phyloP scores from a whole-genome alignment of 2,113 vertebrate species.

The Hippocampus comes region DNA sequence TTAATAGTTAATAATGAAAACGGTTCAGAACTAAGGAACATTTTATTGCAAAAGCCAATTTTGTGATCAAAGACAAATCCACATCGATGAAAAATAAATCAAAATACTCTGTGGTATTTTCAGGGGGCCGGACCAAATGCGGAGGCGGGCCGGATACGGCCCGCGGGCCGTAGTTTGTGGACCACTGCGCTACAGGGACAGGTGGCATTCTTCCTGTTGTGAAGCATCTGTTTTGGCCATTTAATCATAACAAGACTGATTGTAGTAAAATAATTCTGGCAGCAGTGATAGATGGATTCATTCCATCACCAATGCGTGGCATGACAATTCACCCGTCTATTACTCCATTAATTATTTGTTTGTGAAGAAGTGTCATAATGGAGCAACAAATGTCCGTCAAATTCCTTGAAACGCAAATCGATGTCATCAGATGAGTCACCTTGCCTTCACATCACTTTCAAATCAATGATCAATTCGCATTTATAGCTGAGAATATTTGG shows the following conservation, averaged over 20 bases:
- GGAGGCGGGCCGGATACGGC: too few species aligned
- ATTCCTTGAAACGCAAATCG: neutral
- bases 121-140: too few species aligned
- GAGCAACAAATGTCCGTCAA: neutral
- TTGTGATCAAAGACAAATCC: too few species aligned
- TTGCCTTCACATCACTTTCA: neutral
- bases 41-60: too few species aligned
- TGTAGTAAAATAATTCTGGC: neutral
- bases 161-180: too few species aligned
- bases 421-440: neutral
- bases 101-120: too few species aligned
- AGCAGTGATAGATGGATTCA: neutral
- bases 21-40: too few species aligned
- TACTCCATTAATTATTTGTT: constrained; percentile 3
- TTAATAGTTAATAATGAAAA: too few species aligned
- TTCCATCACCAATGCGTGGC: neutral
- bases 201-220: neutral
- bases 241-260: neutral
- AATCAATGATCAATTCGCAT: neutral
- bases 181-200: neutral
- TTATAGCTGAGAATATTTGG: neutral
- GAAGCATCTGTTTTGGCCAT: neutral
- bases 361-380: neutral
- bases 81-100: too few species aligned
- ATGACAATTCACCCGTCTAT: neutral